A percentile compares a stretch with the other conserved stretches of the same genome.
Conservation (phyloP, 2,797 vertebrate genomes). For the Odontamblyopus rebecca region DNA sequence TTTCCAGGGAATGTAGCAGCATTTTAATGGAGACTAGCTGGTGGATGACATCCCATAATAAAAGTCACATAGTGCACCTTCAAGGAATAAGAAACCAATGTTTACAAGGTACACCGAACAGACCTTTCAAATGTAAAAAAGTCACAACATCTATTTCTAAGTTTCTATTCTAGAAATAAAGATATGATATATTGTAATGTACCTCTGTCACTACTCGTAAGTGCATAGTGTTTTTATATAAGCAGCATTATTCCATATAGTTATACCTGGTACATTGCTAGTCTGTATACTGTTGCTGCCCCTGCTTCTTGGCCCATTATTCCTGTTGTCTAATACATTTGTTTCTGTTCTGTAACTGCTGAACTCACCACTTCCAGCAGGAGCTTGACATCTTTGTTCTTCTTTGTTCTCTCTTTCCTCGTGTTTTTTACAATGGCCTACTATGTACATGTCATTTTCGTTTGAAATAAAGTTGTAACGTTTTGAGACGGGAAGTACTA, state of each 20-base stretch:
- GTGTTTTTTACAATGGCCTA: slow-evolving; percentile 37
- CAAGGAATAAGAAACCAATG: background rate
- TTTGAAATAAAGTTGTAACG: slow-evolving; percentile 20
- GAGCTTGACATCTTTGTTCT: slow-evolving; percentile 16
- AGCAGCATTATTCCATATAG: background rate
- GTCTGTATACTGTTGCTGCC: background rate
- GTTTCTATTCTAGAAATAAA: background rate
- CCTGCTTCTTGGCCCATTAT: background rate
- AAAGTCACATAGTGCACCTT: background rate
- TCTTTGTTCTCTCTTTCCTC: slow-evolving; percentile 24
- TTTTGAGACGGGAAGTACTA: slow-evolving; percentile 26
- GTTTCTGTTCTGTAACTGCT: slow-evolving; percentile 4
- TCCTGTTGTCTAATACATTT: background rate
- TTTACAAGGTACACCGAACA: background rate
- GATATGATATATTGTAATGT: background rate
- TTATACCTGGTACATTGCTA: background rate
- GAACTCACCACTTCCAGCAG: slow-evolving; percentile 5
- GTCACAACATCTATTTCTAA: background rate
- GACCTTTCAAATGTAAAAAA: background rate
- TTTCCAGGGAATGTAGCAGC: background rate
- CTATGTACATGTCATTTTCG: slow-evolving; percentile 46
- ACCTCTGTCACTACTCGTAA: too few relatives aligned
- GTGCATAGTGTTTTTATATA: background rate
- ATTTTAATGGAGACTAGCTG: background rate
- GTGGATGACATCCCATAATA: too few relatives aligned